Base-by-base conservation (phyloP, 2,113 vertebrate species). In the Urocitellus parryii region DNA sequence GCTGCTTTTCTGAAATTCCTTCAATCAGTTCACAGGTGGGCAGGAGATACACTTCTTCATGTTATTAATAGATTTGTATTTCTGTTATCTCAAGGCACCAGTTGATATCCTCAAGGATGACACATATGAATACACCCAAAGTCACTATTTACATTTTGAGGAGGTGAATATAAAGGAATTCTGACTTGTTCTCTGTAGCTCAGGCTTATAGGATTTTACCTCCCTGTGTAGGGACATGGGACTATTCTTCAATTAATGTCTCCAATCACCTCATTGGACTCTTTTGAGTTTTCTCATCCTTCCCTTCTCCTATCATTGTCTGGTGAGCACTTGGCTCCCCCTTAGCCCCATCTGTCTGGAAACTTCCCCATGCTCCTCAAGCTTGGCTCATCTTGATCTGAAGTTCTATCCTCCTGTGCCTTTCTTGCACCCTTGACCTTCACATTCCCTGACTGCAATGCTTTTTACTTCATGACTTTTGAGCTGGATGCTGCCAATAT, bases 351-450 rank as follows among this genome's bases (percentile, higher is more conserved):
- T 2, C 42, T 84, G 25, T 84, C 70, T 45, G 27, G 67, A 48
- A 51, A 39, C 18, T 63, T 37, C 32, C 76, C 37, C 7, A 10
- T 48, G 9, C 8, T 45, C n/a, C 45, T 12, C 8, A 2, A 4
- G 22, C 39, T 22, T 0, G 7, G 12, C 24, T 65, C 20, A 9
- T 11, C 51, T 4, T 34, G 13, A 2, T 2, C 51, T 8, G 0
- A 34, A 70, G 25, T 42, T 70, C 48, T 63, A 32, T 51, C n/a
- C 27, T 37, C 25, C 56, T 65, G 0, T 8, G 18, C 8, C 25
- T 8, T 53, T 39, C 34, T 24, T 32, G 32, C 16, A 0, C 45
- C 73, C n/a, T 3, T 2, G 29, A 32, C 18, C 56, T 89, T 79
- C 34, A 18, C 12, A 1, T 51, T 89, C n/a, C 78, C 67, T 1